phyloP scores from a whole-genome alignment of 2,888 invertebrate species.

The Diarsia mendica region DNA sequence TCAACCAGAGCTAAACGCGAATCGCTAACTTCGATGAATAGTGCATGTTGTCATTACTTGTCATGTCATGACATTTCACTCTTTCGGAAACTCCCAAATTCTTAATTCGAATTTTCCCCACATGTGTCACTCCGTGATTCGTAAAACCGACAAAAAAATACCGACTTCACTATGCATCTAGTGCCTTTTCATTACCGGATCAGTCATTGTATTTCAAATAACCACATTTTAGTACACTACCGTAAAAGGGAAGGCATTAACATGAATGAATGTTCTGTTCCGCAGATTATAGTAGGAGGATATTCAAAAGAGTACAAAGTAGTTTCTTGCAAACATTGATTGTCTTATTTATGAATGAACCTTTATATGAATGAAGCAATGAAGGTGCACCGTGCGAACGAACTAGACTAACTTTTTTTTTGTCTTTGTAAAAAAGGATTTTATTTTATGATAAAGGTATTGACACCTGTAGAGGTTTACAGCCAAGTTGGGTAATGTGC shows the following conservation, averaged over 20 bases:
- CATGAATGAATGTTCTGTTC: conserved; percentile 51
- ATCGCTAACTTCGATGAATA: conserved; percentile 7
- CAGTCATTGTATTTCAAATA: conserved; percentile 42
- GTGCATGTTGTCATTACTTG: conserved; percentile 5
- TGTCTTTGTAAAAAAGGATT: conserved; percentile 45
- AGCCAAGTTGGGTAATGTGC: conserved; percentile 60
- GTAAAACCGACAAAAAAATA: neutral
- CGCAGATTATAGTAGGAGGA: conserved; percentile 47
- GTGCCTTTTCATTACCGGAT: conserved; percentile 9
- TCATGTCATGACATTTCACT: conserved; percentile 1
- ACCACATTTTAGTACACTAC: conserved; percentile 54
- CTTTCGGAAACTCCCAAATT: conserved; percentile 2
- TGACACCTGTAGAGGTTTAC: conserved; percentile 65
- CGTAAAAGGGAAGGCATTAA: conserved; percentile 40
- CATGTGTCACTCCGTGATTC: neutral
- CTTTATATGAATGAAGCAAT: conserved; percentile 47
- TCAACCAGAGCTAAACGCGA: too few species aligned
- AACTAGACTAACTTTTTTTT: conserved; percentile 46
- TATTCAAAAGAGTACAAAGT: conserved; percentile 57
- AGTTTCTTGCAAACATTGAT: conserved; percentile 53
- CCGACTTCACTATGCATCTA: neutral
- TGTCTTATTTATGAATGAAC: conserved; percentile 61
- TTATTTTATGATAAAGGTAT: conserved; percentile 59
- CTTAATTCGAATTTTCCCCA: neutral
- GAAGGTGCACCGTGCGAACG: conserved; percentile 52